These are phyloP conservation scores for Platyscapa corneri DNA, from an alignment of 1,140 invertebrate species.

Conservation along the genomic window DNA sequence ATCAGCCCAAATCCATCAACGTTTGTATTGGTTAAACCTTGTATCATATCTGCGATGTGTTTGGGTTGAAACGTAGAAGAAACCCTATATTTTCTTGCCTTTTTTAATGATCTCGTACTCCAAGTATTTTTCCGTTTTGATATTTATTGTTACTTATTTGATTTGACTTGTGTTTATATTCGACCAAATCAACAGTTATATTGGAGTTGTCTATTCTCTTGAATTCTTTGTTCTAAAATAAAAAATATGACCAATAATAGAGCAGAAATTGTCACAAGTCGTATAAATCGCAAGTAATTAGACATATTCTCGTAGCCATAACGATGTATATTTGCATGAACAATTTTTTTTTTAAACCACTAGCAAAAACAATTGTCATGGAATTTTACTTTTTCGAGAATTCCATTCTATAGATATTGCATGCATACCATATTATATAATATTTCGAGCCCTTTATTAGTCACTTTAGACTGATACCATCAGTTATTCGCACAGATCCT, in stretches of 20 bases:
- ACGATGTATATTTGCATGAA: constrained; percentile 4
- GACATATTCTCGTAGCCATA: background rate
- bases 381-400: background rate
- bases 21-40: constrained; percentile 38
- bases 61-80: constrained; percentile 6
- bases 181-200: background rate
- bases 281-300: background rate
- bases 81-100: background rate
- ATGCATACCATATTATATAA: background rate
- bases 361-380: background rate
- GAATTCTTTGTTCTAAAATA: background rate
- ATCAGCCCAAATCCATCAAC: constrained; percentile 4
- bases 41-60: constrained; percentile 25
- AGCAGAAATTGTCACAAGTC: background rate
- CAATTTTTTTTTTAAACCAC: background rate
- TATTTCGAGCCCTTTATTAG: constrained; percentile 53
- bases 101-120: background rate
- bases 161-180: background rate
- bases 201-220: background rate
- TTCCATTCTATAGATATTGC: background rate
- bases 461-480: constrained; percentile 73
- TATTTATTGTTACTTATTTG: background rate
- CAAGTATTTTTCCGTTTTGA: background rate
- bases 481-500: constrained; percentile 85
- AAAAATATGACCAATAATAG: background rate